Percentiles rank a stretch among this genome's conserved stretches.
These are phyloP conservation scores for Melangyna quadrimaculata DNA, from an alignment of 2,888 invertebrate genomes.

Conservation along the genomic window DNA sequence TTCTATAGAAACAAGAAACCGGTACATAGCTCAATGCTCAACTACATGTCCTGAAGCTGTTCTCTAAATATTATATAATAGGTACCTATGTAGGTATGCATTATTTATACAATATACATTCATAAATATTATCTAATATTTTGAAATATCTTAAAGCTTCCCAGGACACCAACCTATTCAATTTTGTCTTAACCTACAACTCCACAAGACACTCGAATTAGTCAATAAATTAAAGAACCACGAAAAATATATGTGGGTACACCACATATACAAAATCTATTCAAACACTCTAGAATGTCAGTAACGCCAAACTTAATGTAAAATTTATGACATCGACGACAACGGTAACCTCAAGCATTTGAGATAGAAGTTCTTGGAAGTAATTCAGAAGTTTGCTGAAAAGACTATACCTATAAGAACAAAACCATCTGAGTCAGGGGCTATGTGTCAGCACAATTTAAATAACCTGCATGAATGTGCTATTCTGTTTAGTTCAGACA, in stretches of 20 bases:
- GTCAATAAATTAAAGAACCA: constrained; percentile 1
- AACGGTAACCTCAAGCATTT: background rate
- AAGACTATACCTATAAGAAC: background rate
- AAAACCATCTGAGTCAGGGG: constrained; percentile 6
- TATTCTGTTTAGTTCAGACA: constrained; percentile 2
- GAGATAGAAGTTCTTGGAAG: constrained; percentile 13
- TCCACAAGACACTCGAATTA: background rate
- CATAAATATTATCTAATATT: too few species aligned
- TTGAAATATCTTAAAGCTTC: background rate
- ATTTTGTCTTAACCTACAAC: background rate
- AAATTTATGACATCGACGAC: background rate
- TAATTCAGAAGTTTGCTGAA: background rate
- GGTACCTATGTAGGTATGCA: too few species aligned
- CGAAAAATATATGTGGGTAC: background rate
- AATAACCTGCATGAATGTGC: constrained; percentile 17
- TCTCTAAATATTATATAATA: background rate
- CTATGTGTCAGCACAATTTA: constrained; percentile 16
- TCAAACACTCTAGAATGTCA: background rate
- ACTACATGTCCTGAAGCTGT: background rate
- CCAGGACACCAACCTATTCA: background rate
- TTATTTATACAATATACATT: too few species aligned
- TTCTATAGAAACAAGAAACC: too few species aligned
- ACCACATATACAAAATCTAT: background rate
- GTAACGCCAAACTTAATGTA: background rate
- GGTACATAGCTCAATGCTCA: too few species aligned